Evolutionary conservation across 2,113 vertebrate species (phyloP).

Genomic region (Leucosticte australis): DNA sequence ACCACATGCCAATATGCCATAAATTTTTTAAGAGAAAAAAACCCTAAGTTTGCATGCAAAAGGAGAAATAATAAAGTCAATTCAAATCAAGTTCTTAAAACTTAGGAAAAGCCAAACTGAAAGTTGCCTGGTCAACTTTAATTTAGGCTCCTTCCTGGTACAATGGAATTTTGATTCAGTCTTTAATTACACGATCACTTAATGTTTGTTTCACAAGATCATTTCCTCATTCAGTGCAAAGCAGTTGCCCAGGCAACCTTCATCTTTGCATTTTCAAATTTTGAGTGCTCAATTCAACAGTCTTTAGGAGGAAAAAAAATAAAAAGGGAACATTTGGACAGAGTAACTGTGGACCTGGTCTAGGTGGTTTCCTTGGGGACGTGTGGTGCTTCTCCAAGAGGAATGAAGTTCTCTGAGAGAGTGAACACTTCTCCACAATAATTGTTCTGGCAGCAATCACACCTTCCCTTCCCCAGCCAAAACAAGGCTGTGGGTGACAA

Average conservation of each 20-base stretch:
- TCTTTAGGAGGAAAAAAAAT: neutral
- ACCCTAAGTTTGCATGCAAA: neutral
- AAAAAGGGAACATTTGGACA: neutral
- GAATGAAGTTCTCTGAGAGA: neutral
- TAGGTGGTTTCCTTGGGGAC: neutral
- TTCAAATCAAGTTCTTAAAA: neutral
- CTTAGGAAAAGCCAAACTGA: neutral
- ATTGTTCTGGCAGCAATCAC: neutral
- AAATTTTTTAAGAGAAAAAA: neutral
- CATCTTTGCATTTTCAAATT: conserved; percentile 67
- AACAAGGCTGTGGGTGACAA: neutral
- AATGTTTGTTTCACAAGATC: conserved; percentile 67
- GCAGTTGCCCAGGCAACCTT: conserved; percentile 70
- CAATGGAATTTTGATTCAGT: conserved; percentile 55
- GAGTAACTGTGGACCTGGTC: neutral
- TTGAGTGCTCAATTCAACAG: conserved; percentile 52
- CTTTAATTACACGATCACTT: conserved; percentile 66
- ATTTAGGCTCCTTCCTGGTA: conserved; percentile 19
- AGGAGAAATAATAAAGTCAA: neutral
- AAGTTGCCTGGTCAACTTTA: conserved; percentile 46
- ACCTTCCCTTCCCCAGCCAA: neutral
- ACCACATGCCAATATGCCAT: neutral
- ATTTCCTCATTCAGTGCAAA: conserved; percentile 59
- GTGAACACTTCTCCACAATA: neutral
- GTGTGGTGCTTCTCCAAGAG: fast-evolving